Conservation (phyloP, 2,113 vertebrate species). For the Grantiella picta region DNA sequence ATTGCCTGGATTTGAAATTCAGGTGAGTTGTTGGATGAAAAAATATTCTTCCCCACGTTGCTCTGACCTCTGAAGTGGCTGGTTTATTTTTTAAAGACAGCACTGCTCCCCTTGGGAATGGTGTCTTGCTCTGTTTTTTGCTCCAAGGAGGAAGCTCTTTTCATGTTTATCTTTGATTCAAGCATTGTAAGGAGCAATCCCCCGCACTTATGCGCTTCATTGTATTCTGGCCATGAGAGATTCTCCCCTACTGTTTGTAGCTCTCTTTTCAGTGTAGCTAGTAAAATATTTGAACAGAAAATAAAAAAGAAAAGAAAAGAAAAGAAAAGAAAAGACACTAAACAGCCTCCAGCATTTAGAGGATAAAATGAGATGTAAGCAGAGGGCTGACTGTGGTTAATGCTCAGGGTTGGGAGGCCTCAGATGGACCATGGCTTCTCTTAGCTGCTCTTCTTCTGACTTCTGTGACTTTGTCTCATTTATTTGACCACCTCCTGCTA, state of each 20-base stretch:
- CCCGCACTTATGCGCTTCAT: not conserved
- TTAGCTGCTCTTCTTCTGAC: not conserved
- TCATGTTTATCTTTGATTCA: conserved; percentile 63
- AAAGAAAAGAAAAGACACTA: not conserved
- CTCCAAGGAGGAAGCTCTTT: conserved; percentile 42
- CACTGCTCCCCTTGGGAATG: conserved; percentile 6
- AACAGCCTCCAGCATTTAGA: conserved; percentile 45
- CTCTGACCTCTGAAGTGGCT: not conserved
- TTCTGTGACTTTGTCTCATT: not conserved
- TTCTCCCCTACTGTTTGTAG: conserved; percentile 55
- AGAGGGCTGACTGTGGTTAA: not conserved
- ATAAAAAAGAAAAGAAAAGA: not conserved
- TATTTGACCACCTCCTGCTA: not conserved
- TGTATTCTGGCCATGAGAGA: conserved; percentile 54
- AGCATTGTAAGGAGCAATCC: conserved; percentile 54
- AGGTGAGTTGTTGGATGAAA: not conserved
- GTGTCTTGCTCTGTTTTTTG: conserved; percentile 48
- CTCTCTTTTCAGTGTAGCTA: conserved; percentile 47
- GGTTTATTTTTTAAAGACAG: conserved; percentile 29
- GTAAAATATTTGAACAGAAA: conserved; percentile 48
- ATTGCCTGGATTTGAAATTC: conserved; percentile 19
- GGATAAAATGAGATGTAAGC: not conserved
- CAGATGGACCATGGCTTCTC: not conserved
- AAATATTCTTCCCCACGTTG: not conserved
- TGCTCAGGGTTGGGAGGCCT: not conserved